Evolutionary conservation across 2,113 vertebrate genomes (phyloP).

Genomic region (Aptenodytes patagonicus): DNA sequence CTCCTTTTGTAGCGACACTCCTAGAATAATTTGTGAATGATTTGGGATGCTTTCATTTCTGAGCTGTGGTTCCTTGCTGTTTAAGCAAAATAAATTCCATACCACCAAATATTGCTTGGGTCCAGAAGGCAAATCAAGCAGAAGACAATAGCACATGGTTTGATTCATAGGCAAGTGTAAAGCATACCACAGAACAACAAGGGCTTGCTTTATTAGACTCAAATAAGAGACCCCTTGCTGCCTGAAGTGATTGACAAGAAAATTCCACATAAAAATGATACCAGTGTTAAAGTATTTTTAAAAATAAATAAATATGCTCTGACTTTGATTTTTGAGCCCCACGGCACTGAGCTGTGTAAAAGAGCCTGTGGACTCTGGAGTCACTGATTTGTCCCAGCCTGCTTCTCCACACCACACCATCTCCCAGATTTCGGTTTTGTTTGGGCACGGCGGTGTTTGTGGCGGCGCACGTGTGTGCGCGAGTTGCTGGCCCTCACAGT

Average conservation of each 20-base stretch:
- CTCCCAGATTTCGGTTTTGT: neutral
- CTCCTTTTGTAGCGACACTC: neutral
- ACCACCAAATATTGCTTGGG: neutral
- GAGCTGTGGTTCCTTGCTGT: neutral
- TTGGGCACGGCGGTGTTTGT: accelerated
- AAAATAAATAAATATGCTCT: neutral
- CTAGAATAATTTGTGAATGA: neutral
- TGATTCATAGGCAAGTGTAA: neutral
- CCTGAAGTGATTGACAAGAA: neutral
- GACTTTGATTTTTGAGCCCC: neutral
- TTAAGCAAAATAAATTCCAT: neutral
- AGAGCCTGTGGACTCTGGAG: neutral
- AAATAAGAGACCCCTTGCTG: neutral
- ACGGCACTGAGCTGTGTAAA: neutral
- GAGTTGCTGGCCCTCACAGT: neutral
- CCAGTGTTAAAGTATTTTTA: neutral
- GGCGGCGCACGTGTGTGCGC: accelerated
- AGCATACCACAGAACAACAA: neutral
- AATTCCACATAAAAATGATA: neutral
- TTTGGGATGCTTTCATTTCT: neutral
- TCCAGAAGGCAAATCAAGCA: neutral
- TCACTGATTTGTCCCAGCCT: neutral
- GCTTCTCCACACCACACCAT: neutral
- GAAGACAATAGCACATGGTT: neutral
- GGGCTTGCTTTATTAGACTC: neutral